Conservation (phyloP, 2,797 vertebrate genomes). For the Scarus forsteni region DNA sequence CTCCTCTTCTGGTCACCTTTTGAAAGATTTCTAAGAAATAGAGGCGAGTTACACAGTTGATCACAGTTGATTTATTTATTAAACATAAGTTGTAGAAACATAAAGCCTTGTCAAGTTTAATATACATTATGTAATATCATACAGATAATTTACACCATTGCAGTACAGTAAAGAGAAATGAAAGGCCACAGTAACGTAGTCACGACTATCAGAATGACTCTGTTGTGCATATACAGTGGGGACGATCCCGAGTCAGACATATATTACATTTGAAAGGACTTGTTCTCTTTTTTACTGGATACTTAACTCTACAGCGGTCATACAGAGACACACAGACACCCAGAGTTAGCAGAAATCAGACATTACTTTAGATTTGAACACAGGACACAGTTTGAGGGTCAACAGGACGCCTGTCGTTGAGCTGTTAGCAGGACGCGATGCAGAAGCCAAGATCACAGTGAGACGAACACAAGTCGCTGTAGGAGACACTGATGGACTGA, state of each 20-base stretch:
- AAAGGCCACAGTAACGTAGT: constrained; percentile 78
- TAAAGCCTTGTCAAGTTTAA: constrained; percentile 69
- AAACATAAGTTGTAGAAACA: constrained; percentile 79
- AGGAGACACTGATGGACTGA: constrained; percentile 12
- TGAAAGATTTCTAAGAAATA: not conserved
- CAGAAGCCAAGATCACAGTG: constrained; percentile 55
- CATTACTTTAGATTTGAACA: constrained; percentile 54
- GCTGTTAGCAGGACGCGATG: constrained; percentile 41
- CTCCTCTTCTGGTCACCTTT: no score
- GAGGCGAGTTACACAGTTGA: not conserved
- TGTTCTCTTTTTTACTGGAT: constrained; percentile 49
- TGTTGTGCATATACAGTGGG: constrained; percentile 77
- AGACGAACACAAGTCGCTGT: constrained; percentile 37
- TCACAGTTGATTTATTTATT: constrained; percentile 77
- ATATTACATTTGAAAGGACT: constrained; percentile 39
- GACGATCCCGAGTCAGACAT: constrained; percentile 46
- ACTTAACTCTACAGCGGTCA: constrained; percentile 56
- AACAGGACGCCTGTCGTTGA: constrained; percentile 37
- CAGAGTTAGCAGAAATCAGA: constrained; percentile 44
- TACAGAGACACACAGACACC: constrained; percentile 64
- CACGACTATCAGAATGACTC: constrained; percentile 73
- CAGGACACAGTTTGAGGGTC: constrained; percentile 65
- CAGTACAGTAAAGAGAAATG: constrained; percentile 71
- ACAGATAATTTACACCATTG: constrained; percentile 77
- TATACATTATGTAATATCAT: constrained; percentile 65